Evolutionary conservation across 2,888 invertebrate genomes (phyloP).

Genomic region (Meiosimyza decipiens): DNA sequence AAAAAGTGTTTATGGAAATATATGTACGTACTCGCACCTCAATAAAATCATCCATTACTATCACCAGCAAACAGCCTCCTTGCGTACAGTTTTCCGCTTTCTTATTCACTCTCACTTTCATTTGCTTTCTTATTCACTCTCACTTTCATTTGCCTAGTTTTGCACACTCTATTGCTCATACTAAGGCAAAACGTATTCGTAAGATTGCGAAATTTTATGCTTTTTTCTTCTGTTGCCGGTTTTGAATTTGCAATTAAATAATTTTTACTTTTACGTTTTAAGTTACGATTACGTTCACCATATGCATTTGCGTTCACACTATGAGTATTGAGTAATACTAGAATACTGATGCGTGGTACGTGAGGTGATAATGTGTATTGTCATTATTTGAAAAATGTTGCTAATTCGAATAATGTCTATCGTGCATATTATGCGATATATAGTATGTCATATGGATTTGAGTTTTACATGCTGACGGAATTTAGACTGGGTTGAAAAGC

Average conservation of each 20-base stretch:
- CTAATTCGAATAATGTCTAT: too few species aligned
- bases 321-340: constrained; percentile 6
- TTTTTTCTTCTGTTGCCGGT: constrained; percentile 34
- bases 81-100: constrained; percentile 57
- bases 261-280: constrained; percentile 42
- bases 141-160: constrained; percentile 61
- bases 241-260: constrained; percentile 57
- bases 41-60: too few species aligned
- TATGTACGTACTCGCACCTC: not conserved
- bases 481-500: too few species aligned
- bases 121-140: constrained; percentile 64
- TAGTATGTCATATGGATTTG: too few species aligned
- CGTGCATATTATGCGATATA: too few species aligned
- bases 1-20: not conserved
- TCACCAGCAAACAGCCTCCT: not conserved
- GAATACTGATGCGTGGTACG: not conserved
- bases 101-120: constrained; percentile 67
- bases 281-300: not conserved
- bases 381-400: too few species aligned
- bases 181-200: constrained; percentile 38
- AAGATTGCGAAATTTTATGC: constrained; percentile 59
- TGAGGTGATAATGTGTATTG: too few species aligned
- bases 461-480: too few species aligned
- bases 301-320: not conserved
- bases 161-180: constrained; percentile 43